Base-by-base conservation (phyloP, 2,797 vertebrate species). In the Dermochelys coriacea region DNA sequence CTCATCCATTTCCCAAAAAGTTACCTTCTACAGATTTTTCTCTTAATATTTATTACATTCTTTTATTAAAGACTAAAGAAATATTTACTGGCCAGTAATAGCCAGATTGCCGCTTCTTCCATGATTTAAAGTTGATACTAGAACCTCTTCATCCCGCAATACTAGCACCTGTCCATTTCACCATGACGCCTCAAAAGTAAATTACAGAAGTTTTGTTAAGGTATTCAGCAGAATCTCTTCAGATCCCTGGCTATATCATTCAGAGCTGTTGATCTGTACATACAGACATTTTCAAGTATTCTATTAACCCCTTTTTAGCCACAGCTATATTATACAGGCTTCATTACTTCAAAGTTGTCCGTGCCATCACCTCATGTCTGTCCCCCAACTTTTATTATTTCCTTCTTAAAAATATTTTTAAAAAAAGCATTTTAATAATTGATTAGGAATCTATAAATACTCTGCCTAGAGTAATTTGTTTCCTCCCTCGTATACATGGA, bases 281-380 rank as follows among this genome's bases (percentile, higher is more conserved):
- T 31, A 89, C 82, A 74, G 84, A 31, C 87, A 91, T 82, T 80
- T 15, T 29, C 79, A 95, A 97, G 92, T n/a, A 93, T 89, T 94
- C 92, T 86, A 93, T 96, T 96, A 97, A 94, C 81, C 91, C 89
- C 95, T 95, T 75, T 47, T 75, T 21, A 92, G 96, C 95, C 86
- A 93, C 94, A 97, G 85, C 88, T 95, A 93, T 89, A 96, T 95
- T 97, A 96, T 96, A 96, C 90, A 96, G 93, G 93, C 84, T 96
- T 94, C 93, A 95, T 96, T 97, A 96, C 92, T 94, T 94, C 91
- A 95, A 96, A 97, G 96, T 96, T 96, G 93, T 93, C 61, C 94
- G 89, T 96, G 94, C 95, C 95, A 97, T 93, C 95, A 95, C 93
- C 93, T 96, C n/a, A 5, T 37, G 19, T 68, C 68, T 74, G 37